Percentiles rank a stretch among this genome's conserved stretches.
phyloP scores from a whole-genome alignment of 2,797 vertebrate genomes.

The Protonibea diacanthus region DNA sequence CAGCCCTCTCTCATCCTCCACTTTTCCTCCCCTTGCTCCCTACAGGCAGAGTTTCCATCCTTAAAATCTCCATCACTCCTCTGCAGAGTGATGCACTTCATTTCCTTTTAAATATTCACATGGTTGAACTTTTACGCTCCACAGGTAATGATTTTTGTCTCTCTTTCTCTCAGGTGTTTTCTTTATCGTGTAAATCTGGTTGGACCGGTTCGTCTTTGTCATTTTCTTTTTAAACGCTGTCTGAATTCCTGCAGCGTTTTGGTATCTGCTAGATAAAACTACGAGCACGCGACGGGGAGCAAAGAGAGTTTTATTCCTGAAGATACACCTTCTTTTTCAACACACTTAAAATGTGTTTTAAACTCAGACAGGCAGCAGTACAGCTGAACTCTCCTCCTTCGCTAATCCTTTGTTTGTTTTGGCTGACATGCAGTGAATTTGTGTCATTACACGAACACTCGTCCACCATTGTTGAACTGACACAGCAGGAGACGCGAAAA shows the following conservation, averaged over 20 bases:
- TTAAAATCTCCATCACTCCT: neutral
- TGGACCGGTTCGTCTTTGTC: constrained; percentile 1
- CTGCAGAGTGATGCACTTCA: neutral
- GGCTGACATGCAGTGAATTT: constrained; percentile 2
- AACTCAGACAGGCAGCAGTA: neutral
- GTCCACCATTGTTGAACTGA: constrained; percentile 31
- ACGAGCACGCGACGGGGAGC: neutral
- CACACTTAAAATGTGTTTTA: neutral
- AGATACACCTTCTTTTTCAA: neutral
- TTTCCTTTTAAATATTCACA: no score
- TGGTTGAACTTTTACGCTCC: neutral
- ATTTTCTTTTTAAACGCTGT: neutral
- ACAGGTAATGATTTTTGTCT: neutral
- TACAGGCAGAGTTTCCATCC: constrained; percentile 2
- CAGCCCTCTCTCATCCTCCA: constrained; percentile 47
- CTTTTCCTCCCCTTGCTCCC: constrained; percentile 55
- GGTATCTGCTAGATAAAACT: neutral
- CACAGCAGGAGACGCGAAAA: constrained; percentile 57
- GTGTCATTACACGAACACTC: constrained; percentile 34
- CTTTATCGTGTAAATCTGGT: constrained; percentile 1
- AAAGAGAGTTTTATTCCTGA: neutral
- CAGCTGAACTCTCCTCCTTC: constrained; percentile 4
- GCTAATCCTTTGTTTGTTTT: constrained; percentile 44
- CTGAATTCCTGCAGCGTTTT: constrained; percentile 7
- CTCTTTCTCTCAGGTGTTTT: neutral